phyloP scores from a whole-genome alignment of 2,888 invertebrate genomes.

The Polyploca ridens region DNA sequence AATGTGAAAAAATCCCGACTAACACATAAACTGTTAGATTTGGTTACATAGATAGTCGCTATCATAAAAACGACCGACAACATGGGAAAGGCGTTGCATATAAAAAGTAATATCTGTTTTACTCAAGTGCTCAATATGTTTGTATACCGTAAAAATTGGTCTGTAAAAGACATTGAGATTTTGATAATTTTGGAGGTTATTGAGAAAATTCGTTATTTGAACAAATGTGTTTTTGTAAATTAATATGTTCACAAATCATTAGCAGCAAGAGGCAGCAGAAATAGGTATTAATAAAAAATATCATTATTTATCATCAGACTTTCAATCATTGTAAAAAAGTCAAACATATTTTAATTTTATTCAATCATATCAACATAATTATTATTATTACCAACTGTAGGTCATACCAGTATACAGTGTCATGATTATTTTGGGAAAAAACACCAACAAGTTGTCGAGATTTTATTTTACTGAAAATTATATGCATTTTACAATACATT shows the following conservation, averaged over 20 bases:
- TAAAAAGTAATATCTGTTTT: slow-evolving; percentile 5
- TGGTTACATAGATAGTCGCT: slow-evolving; percentile 6
- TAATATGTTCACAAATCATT: too few species aligned
- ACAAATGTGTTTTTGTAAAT: too few species aligned
- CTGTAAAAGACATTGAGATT: neutral
- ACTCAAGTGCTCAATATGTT: neutral
- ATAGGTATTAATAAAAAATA: too few species aligned
- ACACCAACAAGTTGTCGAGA: too few species aligned
- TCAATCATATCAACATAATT: neutral
- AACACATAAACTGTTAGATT: neutral
- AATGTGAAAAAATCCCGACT: neutral
- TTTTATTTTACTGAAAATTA: neutral
- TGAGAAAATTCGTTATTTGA: neutral
- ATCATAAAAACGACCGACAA: slow-evolving; percentile 7
- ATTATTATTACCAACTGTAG: neutral
- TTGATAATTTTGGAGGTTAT: neutral
- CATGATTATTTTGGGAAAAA: neutral
- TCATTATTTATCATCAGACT: too few species aligned
- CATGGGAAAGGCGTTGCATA: slow-evolving; percentile 11
- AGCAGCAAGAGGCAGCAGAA: too few species aligned
- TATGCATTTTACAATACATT: neutral
- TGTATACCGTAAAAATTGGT: neutral
- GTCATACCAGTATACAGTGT: neutral
- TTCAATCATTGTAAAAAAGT: too few species aligned
- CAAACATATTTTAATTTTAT: too few species aligned